Conservation (phyloP, 2,113 vertebrate genomes). For the Falco punctatus region DNA sequence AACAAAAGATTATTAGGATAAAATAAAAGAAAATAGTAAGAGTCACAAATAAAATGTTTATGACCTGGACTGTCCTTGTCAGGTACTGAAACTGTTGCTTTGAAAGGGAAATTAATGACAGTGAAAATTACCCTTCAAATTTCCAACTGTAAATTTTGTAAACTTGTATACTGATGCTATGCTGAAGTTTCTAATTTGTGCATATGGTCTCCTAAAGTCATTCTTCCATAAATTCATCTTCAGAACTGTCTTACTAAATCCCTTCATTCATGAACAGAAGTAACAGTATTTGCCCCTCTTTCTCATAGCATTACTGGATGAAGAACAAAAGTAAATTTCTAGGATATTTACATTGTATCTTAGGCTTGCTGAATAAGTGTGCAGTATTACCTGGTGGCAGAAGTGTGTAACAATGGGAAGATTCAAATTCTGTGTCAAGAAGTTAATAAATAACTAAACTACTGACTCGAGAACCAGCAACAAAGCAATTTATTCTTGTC, state of each 20-base stretch:
- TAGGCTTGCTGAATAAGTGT: background rate
- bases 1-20: background rate
- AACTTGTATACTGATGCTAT: background rate
- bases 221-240: background rate
- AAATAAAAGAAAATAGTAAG: background rate
- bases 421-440: slow-evolving; percentile 47
- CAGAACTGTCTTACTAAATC: background rate
- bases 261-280: background rate
- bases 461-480: slow-evolving; percentile 31
- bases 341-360: background rate
- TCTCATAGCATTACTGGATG: background rate
- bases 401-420: background rate
- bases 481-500: slow-evolving; percentile 68
- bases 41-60: background rate
- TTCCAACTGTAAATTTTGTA: background rate
- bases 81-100: background rate
- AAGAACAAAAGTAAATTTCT: background rate
- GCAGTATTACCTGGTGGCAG: background rate
- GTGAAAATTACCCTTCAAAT: background rate
- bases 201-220: background rate
- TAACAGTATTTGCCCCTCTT: background rate
- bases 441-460: slow-evolving; percentile 68
- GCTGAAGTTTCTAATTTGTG: background rate
- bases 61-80: background rate
- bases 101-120: background rate